Conservation (phyloP, 2,888 invertebrate species). For the Deilephila porcellus region DNA sequence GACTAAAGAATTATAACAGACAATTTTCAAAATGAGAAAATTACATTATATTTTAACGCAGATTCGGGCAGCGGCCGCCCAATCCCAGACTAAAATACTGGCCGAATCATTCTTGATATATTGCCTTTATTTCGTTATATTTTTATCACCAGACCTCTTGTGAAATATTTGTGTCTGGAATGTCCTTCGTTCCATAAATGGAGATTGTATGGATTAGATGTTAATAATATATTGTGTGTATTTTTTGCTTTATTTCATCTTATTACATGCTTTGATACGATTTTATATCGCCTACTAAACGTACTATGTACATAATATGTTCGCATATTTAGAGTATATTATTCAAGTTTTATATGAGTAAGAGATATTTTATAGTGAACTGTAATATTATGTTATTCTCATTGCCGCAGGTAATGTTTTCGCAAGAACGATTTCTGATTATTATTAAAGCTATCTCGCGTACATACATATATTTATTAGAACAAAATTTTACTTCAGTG, state of each 20-base stretch:
- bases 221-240: constrained; percentile 14
- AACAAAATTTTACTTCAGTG: too few species aligned
- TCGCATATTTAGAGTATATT: background rate
- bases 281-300: background rate
- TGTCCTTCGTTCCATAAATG: background rate
- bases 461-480: too few species aligned
- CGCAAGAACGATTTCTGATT: too few species aligned
- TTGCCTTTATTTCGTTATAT: background rate
- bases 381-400: too few species aligned
- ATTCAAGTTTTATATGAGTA: too few species aligned
- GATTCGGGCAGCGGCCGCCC: constrained; percentile 33
- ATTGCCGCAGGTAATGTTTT: too few species aligned
- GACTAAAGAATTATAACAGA: constrained; percentile 36
- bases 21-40: constrained; percentile 44
- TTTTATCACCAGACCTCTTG: constrained; percentile 8
- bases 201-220: constrained; percentile 13
- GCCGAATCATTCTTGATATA: constrained; percentile 32
- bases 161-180: constrained; percentile 3
- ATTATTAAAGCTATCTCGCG: too few species aligned
- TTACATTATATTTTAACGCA: constrained; percentile 48
- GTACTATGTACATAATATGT: background rate
- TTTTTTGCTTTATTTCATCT: background rate
- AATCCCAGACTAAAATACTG: constrained; percentile 7
- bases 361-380: too few species aligned
- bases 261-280: background rate